Conservation (phyloP, 2,888 invertebrate species). For the Rhaphigaster nebulosa region DNA sequence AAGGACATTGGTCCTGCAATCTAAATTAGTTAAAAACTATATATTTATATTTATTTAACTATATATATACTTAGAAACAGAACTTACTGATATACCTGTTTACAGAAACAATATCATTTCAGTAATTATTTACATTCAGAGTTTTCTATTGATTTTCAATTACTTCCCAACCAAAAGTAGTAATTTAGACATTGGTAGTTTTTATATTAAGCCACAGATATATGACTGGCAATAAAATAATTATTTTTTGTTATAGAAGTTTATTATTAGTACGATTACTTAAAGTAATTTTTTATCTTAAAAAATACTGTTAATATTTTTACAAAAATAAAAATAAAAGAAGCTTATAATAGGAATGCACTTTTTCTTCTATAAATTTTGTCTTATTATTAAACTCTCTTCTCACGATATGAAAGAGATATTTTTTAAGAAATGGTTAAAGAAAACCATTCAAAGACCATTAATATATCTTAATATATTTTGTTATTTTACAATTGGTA, state of each 20-base stretch:
- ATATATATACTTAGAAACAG: too few species aligned
- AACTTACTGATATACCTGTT: too few species aligned
- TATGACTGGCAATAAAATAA: background rate
- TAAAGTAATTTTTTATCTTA: background rate
- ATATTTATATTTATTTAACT: too few species aligned
- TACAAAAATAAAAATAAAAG: background rate
- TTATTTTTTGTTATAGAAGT: background rate
- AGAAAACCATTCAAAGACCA: background rate
- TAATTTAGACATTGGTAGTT: background rate
- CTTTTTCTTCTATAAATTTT: background rate
- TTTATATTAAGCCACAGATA: background rate
- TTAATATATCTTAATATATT: background rate
- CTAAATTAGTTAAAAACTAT: too few species aligned
- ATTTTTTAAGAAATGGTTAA: background rate
- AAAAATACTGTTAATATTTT: background rate
- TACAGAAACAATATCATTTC: too few species aligned
- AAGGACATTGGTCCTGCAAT: too few species aligned
- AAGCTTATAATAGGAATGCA: constrained; percentile 8
- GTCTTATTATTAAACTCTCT: background rate
- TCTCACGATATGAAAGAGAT: background rate
- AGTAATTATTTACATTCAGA: too few species aligned
- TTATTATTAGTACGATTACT: background rate
- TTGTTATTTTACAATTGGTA: background rate
- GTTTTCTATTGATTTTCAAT: background rate
- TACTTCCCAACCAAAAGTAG: too few species aligned